A percentile compares a stretch with the other conserved stretches of the same genome.
These are phyloP conservation scores for Siniperca scherzeri DNA, from an alignment of 2,797 vertebrate species.

Conservation along the genomic window DNA sequence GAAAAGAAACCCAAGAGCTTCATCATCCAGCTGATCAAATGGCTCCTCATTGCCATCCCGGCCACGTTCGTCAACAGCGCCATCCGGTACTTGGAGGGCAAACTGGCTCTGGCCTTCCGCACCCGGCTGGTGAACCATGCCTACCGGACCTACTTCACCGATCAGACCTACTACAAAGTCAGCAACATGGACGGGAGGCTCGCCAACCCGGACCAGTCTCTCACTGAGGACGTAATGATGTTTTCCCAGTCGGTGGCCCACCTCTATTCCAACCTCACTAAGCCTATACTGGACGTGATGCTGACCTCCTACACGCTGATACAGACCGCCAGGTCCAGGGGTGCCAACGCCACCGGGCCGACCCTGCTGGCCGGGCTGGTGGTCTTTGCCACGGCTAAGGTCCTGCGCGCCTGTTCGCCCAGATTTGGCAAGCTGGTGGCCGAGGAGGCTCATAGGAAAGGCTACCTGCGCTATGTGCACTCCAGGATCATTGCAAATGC, in stretches of 20 bases:
- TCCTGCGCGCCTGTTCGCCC: slow-evolving; percentile 95
- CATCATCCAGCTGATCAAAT: slow-evolving; percentile 91
- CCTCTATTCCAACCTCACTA: slow-evolving; percentile 98
- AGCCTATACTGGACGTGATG: slow-evolving; percentile 95
- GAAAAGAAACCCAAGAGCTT: slow-evolving; percentile 94
- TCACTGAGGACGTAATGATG: slow-evolving; percentile 97
- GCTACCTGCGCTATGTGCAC: slow-evolving; percentile 95
- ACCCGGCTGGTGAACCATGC: slow-evolving; percentile 95
- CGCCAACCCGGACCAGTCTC: slow-evolving; percentile 97
- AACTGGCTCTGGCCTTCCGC: slow-evolving; percentile 95
- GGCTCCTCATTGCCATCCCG: slow-evolving; percentile 97
- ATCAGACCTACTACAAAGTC: slow-evolving; percentile 96
- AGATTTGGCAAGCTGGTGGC: slow-evolving; percentile 96
- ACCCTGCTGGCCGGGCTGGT: slow-evolving; percentile 95
- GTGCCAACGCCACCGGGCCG: slow-evolving; percentile 93
- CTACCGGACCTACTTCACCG: slow-evolving; percentile 94
- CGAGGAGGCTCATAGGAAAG: slow-evolving; percentile 96
- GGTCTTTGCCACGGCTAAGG: slow-evolving; percentile 93
- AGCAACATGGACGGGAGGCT: slow-evolving; percentile 97
- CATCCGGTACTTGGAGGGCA: slow-evolving; percentile 97
- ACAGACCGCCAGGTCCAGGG: slow-evolving; percentile 91
- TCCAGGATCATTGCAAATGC: slow-evolving; percentile 97
- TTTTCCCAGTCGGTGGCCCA: slow-evolving; percentile 97
- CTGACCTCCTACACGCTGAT: slow-evolving; percentile 98
- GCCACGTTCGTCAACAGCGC: slow-evolving; percentile 99